Conservation (phyloP, 2,888 invertebrate genomes). For the Acheta domesticus region DNA sequence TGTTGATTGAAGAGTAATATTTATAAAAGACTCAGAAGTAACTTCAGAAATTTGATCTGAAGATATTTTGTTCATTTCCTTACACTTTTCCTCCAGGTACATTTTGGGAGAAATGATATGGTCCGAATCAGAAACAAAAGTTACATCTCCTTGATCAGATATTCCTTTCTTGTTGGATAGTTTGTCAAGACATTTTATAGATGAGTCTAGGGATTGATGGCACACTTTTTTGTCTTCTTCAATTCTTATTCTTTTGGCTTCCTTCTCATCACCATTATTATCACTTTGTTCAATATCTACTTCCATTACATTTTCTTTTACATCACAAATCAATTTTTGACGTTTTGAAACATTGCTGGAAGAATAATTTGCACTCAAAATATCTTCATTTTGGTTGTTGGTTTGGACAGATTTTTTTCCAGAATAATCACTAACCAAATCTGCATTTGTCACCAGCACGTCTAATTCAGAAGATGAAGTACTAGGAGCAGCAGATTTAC, state of each 20-base stretch:
- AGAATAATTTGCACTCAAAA: not conserved
- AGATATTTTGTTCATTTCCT: not conserved
- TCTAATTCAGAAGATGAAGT: not conserved
- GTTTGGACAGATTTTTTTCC: not conserved
- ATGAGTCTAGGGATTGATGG: too few relatives aligned
- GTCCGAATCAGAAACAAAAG: slow-evolving; percentile 1
- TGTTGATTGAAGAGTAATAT: not conserved
- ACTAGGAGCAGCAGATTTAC: too few relatives aligned
- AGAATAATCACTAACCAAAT: too few relatives aligned
- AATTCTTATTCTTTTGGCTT: not conserved
- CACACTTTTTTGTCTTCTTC: not conserved
- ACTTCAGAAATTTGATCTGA: not conserved
- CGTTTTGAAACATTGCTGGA: not conserved
- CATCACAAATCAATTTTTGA: not conserved
- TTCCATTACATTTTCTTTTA: slow-evolving; percentile 10
- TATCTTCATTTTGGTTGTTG: not conserved
- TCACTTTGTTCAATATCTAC: not conserved
- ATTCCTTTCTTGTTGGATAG: not conserved
- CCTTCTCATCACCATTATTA: not conserved
- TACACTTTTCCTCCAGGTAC: not conserved
- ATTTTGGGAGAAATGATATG: not conserved
- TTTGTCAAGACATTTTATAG: too few relatives aligned
- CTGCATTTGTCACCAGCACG: not conserved
- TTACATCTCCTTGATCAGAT: not conserved
- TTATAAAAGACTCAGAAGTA: not conserved